A percentile compares a stretch with the other conserved stretches of the same genome.
Evolutionary conservation across 2,797 vertebrate species (phyloP).

Genomic region (Apogon talboti): DNA sequence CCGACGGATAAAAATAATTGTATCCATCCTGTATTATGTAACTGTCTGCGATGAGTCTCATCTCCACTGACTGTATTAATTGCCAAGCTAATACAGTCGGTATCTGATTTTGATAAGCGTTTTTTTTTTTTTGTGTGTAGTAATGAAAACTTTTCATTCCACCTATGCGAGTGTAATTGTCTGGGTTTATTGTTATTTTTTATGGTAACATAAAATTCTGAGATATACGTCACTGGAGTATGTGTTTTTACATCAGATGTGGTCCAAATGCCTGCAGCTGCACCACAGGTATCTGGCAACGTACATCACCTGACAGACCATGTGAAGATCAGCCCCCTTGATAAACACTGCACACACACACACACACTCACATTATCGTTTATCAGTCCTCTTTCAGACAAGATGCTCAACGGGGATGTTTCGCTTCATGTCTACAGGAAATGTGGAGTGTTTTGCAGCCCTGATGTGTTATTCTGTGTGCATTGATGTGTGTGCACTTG

Average conservation of each 20-base stretch:
- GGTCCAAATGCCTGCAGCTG: constrained; percentile 37
- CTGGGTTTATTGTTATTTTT: not conserved
- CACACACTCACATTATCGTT: constrained; percentile 25
- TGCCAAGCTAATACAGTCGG: not conserved
- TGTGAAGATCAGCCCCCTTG: constrained; percentile 43
- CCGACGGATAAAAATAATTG: not conserved
- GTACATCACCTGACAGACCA: constrained; percentile 61
- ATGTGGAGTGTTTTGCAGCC: constrained; percentile 15
- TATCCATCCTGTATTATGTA: not conserved
- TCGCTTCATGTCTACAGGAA: constrained; percentile 18
- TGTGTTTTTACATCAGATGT: constrained; percentile 9
- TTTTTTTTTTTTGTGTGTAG: not conserved
- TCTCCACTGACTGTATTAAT: not conserved
- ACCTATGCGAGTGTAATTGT: not conserved
- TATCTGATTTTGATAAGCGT: not conserved
- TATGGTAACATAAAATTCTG: not conserved
- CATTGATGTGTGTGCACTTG: constrained; percentile 35
- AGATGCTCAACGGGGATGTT: constrained; percentile 22
- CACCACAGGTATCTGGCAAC: constrained; percentile 47
- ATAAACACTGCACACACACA: constrained; percentile 28
- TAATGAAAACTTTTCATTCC: no score
- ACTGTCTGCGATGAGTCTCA: constrained; percentile 1
- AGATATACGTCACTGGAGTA: not conserved
- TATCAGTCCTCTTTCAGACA: constrained; percentile 27
- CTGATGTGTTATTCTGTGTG: constrained; percentile 24